These are phyloP conservation scores for Rugalucina vietnamica DNA, from an alignment of 2,888 invertebrate genomes.

Conservation along the genomic window DNA sequence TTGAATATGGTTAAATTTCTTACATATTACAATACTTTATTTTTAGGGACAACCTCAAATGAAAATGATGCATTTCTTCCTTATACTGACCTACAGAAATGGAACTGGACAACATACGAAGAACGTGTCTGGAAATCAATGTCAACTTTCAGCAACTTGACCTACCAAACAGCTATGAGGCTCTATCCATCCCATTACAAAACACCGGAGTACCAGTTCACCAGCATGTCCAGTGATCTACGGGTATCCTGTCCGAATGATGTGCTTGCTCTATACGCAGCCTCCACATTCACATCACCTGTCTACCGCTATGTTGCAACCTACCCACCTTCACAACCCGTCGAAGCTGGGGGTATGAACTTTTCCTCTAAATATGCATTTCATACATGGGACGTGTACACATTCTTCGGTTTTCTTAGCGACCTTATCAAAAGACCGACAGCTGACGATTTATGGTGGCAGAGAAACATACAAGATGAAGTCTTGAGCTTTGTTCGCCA, in stretches of 20 bases:
- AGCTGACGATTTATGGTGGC: conserved; percentile 13
- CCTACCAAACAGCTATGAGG: not conserved
- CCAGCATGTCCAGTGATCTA: not conserved
- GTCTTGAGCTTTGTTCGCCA: conserved; percentile 33
- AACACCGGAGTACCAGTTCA: not conserved
- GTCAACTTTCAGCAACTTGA: not conserved
- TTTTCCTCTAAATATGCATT: not conserved
- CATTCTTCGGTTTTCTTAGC: not conserved
- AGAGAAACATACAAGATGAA: conserved; percentile 26
- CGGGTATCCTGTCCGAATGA: not conserved
- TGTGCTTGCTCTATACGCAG: not conserved
- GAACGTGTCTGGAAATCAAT: not conserved
- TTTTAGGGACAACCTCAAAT: conserved; percentile 74
- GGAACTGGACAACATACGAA: not conserved
- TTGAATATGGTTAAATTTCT: no score
- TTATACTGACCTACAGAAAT: conserved; percentile 60
- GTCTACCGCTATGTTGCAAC: not conserved
- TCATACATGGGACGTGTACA: not conserved
- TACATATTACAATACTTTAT: no score
- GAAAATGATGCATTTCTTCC: conserved; percentile 73
- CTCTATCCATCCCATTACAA: not conserved
- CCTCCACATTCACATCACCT: not conserved
- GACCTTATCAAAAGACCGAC: not conserved
- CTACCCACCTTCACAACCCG: not conserved
- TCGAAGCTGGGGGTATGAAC: not conserved